Evolutionary conservation across 2,113 vertebrate genomes (phyloP), one percentile per base, ranked within the genome.

Genomic region (Mystacornis crossleyi): DNA sequence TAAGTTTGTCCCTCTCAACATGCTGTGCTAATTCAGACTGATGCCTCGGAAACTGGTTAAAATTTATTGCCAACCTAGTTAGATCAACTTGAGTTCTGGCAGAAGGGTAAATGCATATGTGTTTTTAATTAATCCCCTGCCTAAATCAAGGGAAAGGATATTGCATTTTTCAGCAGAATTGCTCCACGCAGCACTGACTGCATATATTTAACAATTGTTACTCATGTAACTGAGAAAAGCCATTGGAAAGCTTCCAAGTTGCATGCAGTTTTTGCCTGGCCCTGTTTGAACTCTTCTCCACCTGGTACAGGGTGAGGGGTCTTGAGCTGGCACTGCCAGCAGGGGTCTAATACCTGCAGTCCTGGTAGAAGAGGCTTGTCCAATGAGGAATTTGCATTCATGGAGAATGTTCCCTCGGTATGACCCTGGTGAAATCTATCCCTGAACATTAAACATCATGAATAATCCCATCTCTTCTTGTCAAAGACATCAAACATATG

Each of bases 161-260:
- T 83, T 97, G 92, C 43, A 45, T 95, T 97, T 96, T 97, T 96
- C 86, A 96, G 95, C 75, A 95, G 89, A 96, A 92, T 86, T 89
- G 69, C 73, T 91, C 78, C 57, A 93, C 14, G 2, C 80, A 81
- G 50, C 62, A 61, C 93, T 94, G 91, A 95, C 79, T 90, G 58
- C 34, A 81, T 62, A 61, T 78, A 93, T 93, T 96, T 94, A 82
- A 86, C 29, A 83, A 67, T 89, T 82, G 40, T 92, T 89, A 36
- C n/a, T 66, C 55, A 43, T 38, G n/a, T 71, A 91, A 87, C 69
- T 62, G 48, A 92, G 60, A 89, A 92, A 93, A 89, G 8, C 14
- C 23, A 53, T 8, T 89, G 93, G 82, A 92, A 96, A 81, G 7
- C 6, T 77, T 94, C 73, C 86, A 93, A 74, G 75, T 8, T 18